These are phyloP conservation scores for Bubo blakistoni DNA, from an alignment of 2,113 vertebrate species.

Conservation along the genomic window DNA sequence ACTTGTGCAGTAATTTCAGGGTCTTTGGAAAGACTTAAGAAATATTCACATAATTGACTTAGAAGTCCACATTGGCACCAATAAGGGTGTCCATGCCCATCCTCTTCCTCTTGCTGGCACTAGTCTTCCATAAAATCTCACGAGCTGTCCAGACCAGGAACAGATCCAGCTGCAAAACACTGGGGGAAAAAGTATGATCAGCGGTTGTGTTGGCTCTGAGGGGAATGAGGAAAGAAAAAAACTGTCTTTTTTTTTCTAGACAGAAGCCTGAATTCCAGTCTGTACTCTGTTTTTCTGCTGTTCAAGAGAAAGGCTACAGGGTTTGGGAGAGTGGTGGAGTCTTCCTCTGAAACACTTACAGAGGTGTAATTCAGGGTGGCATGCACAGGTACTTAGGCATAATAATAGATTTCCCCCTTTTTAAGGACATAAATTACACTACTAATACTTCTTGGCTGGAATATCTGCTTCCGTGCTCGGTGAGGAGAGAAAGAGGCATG, in stretches of 20 bases:
- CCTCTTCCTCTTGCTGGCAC: background rate
- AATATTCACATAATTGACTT: background rate
- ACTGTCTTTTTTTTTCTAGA: background rate
- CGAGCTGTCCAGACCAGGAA: background rate
- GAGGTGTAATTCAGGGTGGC: background rate
- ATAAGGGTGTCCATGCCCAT: background rate
- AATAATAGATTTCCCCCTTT: background rate
- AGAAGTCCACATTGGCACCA: background rate
- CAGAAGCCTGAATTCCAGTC: background rate
- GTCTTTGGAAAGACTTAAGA: background rate
- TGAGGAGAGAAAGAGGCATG: background rate
- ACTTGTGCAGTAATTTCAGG: background rate
- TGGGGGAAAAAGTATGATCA: background rate
- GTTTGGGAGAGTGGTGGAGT: background rate
- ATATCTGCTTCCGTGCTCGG: fast-evolving
- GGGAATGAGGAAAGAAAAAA: background rate
- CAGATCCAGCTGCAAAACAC: background rate
- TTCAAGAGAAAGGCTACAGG: background rate
- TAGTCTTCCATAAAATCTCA: background rate
- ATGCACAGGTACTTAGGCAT: background rate
- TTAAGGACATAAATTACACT: background rate
- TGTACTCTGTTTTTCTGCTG: background rate
- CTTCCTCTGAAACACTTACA: background rate
- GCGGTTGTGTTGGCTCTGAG: background rate
- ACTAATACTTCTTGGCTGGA: background rate